phyloP scores from a whole-genome alignment of 1,140 invertebrate species.

The Listronotus bonariensis region DNA sequence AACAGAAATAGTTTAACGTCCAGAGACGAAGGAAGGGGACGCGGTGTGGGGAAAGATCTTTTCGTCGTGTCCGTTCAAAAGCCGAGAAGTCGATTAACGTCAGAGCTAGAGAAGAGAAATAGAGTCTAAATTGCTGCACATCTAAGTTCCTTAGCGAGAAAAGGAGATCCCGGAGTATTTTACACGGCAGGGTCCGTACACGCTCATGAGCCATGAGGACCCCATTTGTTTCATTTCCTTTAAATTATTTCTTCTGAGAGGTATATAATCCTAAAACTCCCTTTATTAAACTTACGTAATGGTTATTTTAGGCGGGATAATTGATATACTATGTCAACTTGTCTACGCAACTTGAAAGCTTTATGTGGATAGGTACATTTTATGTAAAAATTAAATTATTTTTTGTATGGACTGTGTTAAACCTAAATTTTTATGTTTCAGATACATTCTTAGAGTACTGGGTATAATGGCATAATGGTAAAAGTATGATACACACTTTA shows the following conservation, averaged over 20 bases:
- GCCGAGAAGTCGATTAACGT: slow-evolving; percentile 55
- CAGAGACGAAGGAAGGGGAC: not conserved
- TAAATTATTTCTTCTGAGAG: slow-evolving; percentile 43
- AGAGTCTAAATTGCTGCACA: slow-evolving; percentile 55
- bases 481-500: too few species aligned
- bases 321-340: slow-evolving; percentile 26
- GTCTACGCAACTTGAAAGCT: slow-evolving; percentile 20
- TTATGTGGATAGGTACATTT: slow-evolving; percentile 12
- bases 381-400: too few species aligned
- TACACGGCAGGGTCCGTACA: slow-evolving; percentile 41
- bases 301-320: slow-evolving; percentile 28
- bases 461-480: too few species aligned
- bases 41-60: slow-evolving; percentile 25
- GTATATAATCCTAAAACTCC: slow-evolving; percentile 36
- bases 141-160: slow-evolving; percentile 52
- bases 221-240: slow-evolving; percentile 49
- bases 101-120: slow-evolving; percentile 52
- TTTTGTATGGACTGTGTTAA: too few species aligned
- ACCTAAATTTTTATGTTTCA: too few species aligned
- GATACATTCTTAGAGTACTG: too few species aligned
- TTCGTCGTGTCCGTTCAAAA: slow-evolving; percentile 49
- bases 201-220: slow-evolving; percentile 39
- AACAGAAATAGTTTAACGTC: slow-evolving; percentile 17
- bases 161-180: slow-evolving; percentile 46
- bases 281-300: slow-evolving; percentile 37